Evolutionary conservation across 1,140 invertebrate genomes (phyloP), one percentile per base, ranked within the genome.

Genomic region (Drosophila nigrodunni): DNA sequence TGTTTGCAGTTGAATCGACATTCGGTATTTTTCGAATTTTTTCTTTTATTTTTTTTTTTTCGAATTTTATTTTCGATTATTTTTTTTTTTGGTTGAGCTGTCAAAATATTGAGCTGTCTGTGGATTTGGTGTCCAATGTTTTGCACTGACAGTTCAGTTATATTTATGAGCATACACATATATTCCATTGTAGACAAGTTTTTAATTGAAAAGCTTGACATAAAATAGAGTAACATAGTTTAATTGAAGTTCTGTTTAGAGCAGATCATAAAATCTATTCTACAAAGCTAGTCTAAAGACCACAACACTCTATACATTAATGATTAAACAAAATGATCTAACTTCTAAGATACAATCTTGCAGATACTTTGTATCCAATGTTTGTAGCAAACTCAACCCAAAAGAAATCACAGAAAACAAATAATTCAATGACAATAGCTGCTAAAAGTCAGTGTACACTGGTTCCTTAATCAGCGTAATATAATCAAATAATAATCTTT

Each of bases 51-150:
- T 37, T 1, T 44, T 50, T 50, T 62, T 69, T 55, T 64, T 59
- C 9, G 9, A 7, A 11, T 59, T 58, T 66, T 50, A 41, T 62
- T 54, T 49, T 61, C 11, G 9, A 4, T 52, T 67, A 52, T 69
- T 76, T 64, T 55, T 30, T 58, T 35, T 64, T 74, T 50, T 76
- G 77, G 61, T 72, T 47, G 72, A 76, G 69, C 80, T 87, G 85
- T 88, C 85, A 88, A 88, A 88, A 88, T 88, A 88, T 88, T 88
- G 85, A 90, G 85, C 80, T 90, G 85, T 85, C 80, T 80, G 77
- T 54, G 52, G 52, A 65, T 55, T 78, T 71, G 77, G 66, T 30
- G 72, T 62, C 13, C 52, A 64, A 66, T 55, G 71, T 69, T 68
- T 70, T 68, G 71, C 10, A 74, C 57, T 74, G 71, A 74, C 72